A percentile compares a stretch with the other conserved stretches of the same genome.
Conservation (phyloP, 2,113 vertebrate genomes). For the Pipra filicauda region DNA sequence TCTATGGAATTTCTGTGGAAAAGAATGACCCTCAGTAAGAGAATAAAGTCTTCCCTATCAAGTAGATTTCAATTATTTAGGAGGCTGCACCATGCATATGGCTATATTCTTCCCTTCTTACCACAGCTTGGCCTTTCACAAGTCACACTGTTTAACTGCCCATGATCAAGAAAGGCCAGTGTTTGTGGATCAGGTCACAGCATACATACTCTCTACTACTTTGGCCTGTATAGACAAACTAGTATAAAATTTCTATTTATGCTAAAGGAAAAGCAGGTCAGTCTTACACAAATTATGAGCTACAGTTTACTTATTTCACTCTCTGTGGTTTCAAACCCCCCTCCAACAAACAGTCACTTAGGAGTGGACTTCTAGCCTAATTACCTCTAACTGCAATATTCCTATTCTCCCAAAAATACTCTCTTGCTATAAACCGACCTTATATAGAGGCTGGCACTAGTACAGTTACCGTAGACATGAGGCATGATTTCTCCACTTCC, state of each 20-base stretch:
- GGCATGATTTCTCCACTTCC: neutral
- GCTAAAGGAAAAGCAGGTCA: slow-evolving; percentile 31
- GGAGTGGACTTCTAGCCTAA: neutral
- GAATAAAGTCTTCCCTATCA: neutral
- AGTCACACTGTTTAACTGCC: neutral
- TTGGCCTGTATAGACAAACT: neutral
- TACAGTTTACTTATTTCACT: neutral
- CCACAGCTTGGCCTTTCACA: neutral
- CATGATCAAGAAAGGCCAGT: neutral
- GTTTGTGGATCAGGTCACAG: neutral
- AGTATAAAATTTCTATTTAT: neutral
- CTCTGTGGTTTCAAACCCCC: neutral
- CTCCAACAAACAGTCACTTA: neutral
- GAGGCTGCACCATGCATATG: neutral
- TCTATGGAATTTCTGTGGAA: neutral
- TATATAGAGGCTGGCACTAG: neutral
- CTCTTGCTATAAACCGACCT: neutral
- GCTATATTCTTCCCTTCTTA: neutral
- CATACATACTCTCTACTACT: neutral
- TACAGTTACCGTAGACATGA: neutral
- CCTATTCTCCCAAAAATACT: neutral
- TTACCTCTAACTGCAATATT: neutral
- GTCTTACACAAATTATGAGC: neutral
- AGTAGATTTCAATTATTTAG: neutral
- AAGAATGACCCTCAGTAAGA: neutral